Percentiles rank a stretch among this genome's conserved stretches.
Conservation (phyloP, 2,888 invertebrate genomes). For the Antheraea yamamai region DNA sequence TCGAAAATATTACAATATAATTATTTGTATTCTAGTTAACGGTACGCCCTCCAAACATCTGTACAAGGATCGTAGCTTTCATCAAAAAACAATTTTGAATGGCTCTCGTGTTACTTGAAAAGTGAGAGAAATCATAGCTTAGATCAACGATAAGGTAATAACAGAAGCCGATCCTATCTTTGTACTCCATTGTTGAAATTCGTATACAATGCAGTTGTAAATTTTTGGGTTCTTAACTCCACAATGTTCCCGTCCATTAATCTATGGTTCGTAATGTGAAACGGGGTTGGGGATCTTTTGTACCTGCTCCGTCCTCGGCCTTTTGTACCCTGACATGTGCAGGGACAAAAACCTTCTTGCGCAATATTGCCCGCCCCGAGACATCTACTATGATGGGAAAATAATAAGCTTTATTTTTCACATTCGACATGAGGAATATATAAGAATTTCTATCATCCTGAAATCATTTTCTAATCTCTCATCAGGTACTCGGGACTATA, state of each 20-base stretch:
- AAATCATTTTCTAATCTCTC: conserved; percentile 12
- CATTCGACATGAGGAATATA: background rate
- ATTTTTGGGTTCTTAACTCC: conserved; percentile 80
- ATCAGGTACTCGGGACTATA: background rate
- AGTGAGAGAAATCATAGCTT: conserved; percentile 74
- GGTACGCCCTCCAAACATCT: conserved; percentile 76
- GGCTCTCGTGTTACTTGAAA: conserved; percentile 70
- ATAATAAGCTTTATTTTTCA: conserved; percentile 47
- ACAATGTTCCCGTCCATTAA: conserved; percentile 67
- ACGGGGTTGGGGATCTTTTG: conserved; percentile 70
- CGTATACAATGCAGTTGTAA: conserved; percentile 78
- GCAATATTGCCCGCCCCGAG: conserved; percentile 68
- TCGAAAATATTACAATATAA: conserved; percentile 24
- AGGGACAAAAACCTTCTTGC: conserved; percentile 77
- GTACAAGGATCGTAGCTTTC: conserved; percentile 52
- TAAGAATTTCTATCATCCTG: background rate
- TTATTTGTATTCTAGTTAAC: conserved; percentile 67
- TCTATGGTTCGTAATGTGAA: conserved; percentile 73
- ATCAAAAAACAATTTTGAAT: conserved; percentile 60
- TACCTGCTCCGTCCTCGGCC: conserved; percentile 71
- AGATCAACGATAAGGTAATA: conserved; percentile 78
- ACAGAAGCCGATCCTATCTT: conserved; percentile 78
- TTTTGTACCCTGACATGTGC: conserved; percentile 78
- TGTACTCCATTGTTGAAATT: conserved; percentile 69
- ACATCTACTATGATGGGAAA: conserved; percentile 66